Evolutionary conservation across 2,797 vertebrate genomes (phyloP).

Genomic region (Neoniphon sammara): DNA sequence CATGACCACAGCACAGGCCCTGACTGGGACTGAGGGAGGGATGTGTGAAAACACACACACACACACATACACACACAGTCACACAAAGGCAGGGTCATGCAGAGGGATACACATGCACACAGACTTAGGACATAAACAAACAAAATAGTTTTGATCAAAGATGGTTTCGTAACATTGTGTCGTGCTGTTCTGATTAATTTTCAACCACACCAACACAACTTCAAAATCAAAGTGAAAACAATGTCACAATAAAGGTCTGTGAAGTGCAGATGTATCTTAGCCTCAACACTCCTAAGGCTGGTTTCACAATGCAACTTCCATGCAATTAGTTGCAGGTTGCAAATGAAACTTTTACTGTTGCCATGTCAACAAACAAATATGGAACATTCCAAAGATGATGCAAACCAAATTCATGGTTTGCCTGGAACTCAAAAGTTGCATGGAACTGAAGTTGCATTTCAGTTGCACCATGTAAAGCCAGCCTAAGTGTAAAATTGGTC

Average conservation of each 20-base stretch:
- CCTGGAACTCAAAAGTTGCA: too few relatives aligned
- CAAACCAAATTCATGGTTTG: too few relatives aligned
- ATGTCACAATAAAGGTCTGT: background rate
- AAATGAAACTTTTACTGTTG: too few relatives aligned
- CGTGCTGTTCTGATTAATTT: background rate
- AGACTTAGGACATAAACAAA: background rate
- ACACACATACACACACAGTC: conserved; percentile 1
- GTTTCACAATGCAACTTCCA: too few relatives aligned
- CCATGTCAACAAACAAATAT: too few relatives aligned
- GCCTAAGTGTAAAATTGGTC: background rate
- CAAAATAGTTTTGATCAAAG: background rate
- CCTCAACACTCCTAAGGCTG: background rate
- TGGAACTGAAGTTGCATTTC: too few relatives aligned
- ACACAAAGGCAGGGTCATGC: background rate
- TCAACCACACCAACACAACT: background rate
- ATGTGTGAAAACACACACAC: conserved; percentile 17
- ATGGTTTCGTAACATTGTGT: background rate
- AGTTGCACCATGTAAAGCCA: too few relatives aligned
- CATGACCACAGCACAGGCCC: conserved; percentile 82
- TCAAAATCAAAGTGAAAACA: background rate
- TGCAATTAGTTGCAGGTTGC: too few relatives aligned
- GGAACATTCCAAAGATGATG: too few relatives aligned
- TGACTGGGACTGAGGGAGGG: conserved; percentile 83
- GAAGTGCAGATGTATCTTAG: background rate
- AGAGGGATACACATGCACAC: background rate